Evolutionary conservation across 2,113 vertebrate species (phyloP).

Genomic region (Peucedramus taeniatus): DNA sequence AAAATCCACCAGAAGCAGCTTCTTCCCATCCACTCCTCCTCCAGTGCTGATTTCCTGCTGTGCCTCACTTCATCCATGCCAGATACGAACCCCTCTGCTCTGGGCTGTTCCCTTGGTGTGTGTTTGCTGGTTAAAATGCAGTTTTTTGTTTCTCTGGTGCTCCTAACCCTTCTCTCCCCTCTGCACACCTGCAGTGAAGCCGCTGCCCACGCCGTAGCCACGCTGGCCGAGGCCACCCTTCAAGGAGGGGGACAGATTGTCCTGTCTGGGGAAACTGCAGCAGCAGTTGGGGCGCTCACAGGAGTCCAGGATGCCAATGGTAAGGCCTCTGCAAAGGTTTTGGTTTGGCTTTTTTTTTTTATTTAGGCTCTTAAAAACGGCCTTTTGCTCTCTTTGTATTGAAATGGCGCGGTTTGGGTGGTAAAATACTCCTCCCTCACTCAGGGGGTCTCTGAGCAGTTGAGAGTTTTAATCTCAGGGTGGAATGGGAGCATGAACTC

Average conservation of each 20-base stretch:
- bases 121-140: rapidly evolving
- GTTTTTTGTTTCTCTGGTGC: rapidly evolving
- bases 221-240: constrained; percentile 94
- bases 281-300: constrained; percentile 94
- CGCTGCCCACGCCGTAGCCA: constrained; percentile 95
- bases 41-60: neutral
- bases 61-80: neutral
- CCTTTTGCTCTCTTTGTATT: neutral
- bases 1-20: neutral
- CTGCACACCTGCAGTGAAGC: constrained; percentile 81
- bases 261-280: constrained; percentile 92
- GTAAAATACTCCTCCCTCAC: rapidly evolving
- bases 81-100: no score
- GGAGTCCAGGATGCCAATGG: constrained; percentile 92
- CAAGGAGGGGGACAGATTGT: constrained; percentile 98
- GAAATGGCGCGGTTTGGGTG: rapidly evolving
- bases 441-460: neutral
- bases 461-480: neutral
- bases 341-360: rapidly evolving
- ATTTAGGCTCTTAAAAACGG: neutral
- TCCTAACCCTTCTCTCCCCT: neutral
- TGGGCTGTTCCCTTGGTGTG: neutral
- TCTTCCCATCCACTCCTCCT: neutral
- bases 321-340: constrained; percentile 44
- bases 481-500: no score